phyloP scores from a whole-genome alignment of 2,113 vertebrate genomes.

The Oncorhynchus kisutch region DNA sequence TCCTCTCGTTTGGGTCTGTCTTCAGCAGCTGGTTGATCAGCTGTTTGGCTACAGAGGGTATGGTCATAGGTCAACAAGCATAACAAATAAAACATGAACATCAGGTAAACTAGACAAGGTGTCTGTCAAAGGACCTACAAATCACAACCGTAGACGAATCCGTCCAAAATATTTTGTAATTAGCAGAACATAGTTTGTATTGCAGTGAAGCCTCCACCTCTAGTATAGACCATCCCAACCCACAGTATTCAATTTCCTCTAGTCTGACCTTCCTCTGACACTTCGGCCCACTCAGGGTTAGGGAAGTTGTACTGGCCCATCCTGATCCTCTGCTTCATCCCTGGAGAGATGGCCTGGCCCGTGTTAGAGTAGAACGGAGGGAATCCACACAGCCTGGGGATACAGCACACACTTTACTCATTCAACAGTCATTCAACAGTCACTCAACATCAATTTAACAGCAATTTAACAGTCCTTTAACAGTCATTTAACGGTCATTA shows the following conservation, averaged over 20 bases:
- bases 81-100: background rate
- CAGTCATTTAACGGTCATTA: background rate
- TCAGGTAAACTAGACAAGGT: slow-evolving; percentile 1
- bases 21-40: slow-evolving; percentile 92
- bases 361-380: slow-evolving; percentile 99
- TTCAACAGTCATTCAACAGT: too few species aligned
- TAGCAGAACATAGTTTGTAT: background rate
- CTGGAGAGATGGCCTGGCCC: slow-evolving; percentile 95
- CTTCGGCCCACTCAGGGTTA: slow-evolving; percentile 93
- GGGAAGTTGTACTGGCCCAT: slow-evolving; percentile 98
- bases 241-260: background rate
- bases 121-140: background rate
- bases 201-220: background rate
- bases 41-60: slow-evolving; percentile 80
- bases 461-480: too few species aligned
- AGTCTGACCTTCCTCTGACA: slow-evolving; percentile 89
- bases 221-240: background rate
- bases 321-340: slow-evolving; percentile 97
- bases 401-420: slow-evolving; percentile 8
- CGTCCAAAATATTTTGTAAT: background rate
- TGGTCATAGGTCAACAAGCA: background rate
- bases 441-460: too few species aligned
- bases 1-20: slow-evolving; percentile 94
- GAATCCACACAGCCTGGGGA: slow-evolving; percentile 89
- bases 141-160: background rate